Percentiles rank a stretch among this genome's conserved stretches.
Evolutionary conservation across 2,113 vertebrate genomes (phyloP).

Genomic region (Pteruthius melanotis): DNA sequence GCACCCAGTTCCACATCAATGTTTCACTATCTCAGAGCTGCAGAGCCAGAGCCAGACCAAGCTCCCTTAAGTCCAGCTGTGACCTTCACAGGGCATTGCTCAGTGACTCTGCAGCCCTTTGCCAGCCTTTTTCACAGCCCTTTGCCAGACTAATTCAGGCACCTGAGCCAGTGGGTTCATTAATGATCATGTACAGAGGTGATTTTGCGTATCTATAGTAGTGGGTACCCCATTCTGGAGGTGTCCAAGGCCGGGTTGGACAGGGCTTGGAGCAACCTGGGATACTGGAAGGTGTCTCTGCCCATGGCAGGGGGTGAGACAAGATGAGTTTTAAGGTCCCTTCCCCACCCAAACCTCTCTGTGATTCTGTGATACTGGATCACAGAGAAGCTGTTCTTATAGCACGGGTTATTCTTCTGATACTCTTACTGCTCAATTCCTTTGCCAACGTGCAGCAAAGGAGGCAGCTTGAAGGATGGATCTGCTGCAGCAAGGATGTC

Average conservation of each 20-base stretch:
- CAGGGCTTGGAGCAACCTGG: rapidly evolving
- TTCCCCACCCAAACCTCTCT: background rate
- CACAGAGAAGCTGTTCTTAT: background rate
- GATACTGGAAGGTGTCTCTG: background rate
- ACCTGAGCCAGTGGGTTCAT: background rate
- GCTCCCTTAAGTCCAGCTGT: background rate
- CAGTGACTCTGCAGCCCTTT: background rate
- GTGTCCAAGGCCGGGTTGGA: background rate
- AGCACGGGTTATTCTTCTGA: background rate
- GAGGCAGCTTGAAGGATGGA: background rate
- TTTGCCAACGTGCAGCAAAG: background rate
- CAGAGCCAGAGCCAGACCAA: background rate
- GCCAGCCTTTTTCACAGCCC: background rate
- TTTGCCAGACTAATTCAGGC: background rate
- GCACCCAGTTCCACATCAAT: background rate
- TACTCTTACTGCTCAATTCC: background rate
- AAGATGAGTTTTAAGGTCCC: background rate
- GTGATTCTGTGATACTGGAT: too few relatives aligned
- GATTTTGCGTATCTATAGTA: background rate
- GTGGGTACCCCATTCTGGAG: background rate
- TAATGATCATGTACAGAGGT: background rate
- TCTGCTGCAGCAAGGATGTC: background rate
- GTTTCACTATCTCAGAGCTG: background rate
- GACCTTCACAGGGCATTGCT: background rate
- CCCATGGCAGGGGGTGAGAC: background rate